These are phyloP conservation scores for Danionella cerebrum DNA, from an alignment of 2,113 vertebrate genomes.

Conservation along the genomic window DNA sequence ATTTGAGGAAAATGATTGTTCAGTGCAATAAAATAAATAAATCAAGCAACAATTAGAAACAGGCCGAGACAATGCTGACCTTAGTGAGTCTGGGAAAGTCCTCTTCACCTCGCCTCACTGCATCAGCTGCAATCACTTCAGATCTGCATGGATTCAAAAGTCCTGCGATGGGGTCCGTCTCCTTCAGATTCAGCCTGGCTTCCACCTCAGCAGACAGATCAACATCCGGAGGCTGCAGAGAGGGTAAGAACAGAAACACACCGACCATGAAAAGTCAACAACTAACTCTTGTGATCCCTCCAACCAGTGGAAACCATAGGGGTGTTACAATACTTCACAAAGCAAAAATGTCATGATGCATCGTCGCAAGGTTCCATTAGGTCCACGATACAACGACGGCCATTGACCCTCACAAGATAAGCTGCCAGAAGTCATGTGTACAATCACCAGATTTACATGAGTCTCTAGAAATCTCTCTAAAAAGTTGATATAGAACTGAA, in stretches of 20 bases:
- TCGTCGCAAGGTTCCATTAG: too few relatives aligned
- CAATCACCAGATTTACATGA: too few relatives aligned
- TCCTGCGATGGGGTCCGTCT: conserved; percentile 51
- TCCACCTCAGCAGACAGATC: conserved; percentile 80
- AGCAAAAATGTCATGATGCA: too few relatives aligned
- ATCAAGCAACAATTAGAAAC: neutral
- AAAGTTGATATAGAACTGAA: too few relatives aligned
- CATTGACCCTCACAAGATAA: too few relatives aligned
- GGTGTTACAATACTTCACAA: too few relatives aligned
- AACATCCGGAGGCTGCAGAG: conserved; percentile 51
- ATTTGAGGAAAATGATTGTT: neutral
- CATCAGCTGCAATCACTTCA: conserved; percentile 44
- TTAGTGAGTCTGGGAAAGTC: conserved; percentile 68
- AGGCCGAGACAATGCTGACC: conserved; percentile 36
- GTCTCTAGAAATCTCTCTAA: too few relatives aligned
- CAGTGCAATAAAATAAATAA: neutral
- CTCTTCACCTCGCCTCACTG: conserved; percentile 49
- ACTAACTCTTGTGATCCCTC: too few relatives aligned
- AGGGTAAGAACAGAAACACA: neutral
- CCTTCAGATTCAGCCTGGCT: conserved; percentile 69
- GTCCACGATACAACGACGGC: too few relatives aligned
- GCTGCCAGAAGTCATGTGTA: too few relatives aligned
- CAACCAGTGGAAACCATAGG: too few relatives aligned
- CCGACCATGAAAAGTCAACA: neutral
- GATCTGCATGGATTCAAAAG: conserved; percentile 42